These are phyloP conservation scores for Pseudomyrmex gracilis DNA, from an alignment of 1,140 invertebrate genomes.

Conservation along the genomic window DNA sequence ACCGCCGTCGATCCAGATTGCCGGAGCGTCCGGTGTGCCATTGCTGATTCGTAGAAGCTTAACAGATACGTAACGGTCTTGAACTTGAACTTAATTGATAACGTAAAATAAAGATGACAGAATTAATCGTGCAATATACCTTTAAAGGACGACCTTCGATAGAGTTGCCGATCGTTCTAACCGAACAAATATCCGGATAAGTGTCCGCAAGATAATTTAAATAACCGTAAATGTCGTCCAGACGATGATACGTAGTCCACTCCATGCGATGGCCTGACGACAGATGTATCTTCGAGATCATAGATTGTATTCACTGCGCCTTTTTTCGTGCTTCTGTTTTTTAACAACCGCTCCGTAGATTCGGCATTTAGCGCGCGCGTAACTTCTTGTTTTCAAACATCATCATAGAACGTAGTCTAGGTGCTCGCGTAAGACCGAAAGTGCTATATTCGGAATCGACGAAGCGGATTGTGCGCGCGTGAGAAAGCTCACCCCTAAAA, in stretches of 20 bases:
- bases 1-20: slow-evolving; percentile 89
- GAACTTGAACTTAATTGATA: slow-evolving; percentile 7
- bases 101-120: background rate
- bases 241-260: slow-evolving; percentile 92
- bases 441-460: slow-evolving; percentile 65
- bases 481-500: slow-evolving; percentile 81
- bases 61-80: background rate
- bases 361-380: slow-evolving; percentile 29
- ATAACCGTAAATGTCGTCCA: slow-evolving; percentile 90
- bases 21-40: slow-evolving; percentile 79
- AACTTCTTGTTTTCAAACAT: background rate
- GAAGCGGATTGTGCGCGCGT: slow-evolving; percentile 69
- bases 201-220: slow-evolving; percentile 91
- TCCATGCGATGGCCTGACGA: slow-evolving; percentile 90
- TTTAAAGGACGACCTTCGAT: slow-evolving; percentile 91
- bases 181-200: slow-evolving; percentile 90
- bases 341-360: slow-evolving; percentile 66
- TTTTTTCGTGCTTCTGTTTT: slow-evolving; percentile 18
- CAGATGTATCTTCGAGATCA: slow-evolving; percentile 68
- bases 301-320: slow-evolving; percentile 51
- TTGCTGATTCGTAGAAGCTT: slow-evolving; percentile 88
- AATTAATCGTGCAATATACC: slow-evolving; percentile 77
- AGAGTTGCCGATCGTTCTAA: slow-evolving; percentile 91
- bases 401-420: background rate
- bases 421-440: background rate